Base-by-base conservation (phyloP, 2,113 vertebrate species). In the Pseudonaja textilis region DNA sequence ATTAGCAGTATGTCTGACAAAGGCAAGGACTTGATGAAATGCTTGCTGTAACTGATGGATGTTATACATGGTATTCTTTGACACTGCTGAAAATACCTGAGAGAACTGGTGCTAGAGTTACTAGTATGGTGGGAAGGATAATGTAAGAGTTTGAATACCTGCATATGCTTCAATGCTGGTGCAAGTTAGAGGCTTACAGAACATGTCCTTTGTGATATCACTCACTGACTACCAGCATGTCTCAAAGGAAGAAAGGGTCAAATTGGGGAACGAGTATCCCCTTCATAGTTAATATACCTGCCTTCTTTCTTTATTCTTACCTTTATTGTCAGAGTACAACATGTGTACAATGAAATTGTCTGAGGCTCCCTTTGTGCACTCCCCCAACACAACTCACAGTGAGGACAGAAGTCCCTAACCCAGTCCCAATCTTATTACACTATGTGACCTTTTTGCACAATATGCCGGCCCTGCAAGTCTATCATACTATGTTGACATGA, bases 1-100 rank as follows among this genome's bases (percentile, higher is more conserved):
- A 59, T 69, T 93, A 61, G 87, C 85, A 56, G 89, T 91, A 89
- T 29, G 81, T 2, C 57, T 87, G 50, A 39, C 25, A 55, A 20
- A 29, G 23, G 90, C 29, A 57, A 90, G 88, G 69, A 22, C 42
- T 52, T 22, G 39, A 23, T 1, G 26, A 54, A 74, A 93, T 20
- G 88, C 55, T 8, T 0, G 2, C 54, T 26, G 91, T 25, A 18
- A 11, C 90, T 69, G 93, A 85, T 90, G 93, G 93, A 50, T 22
- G 20, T 64, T 87, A 54, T 85, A 56, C 57, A 93, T 85, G 54
- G 0, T 0, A 22, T 23, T 50, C 25, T 90, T 87, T 86, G 81
- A 1, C 0, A 0, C 47, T 0, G 0, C 14, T 61, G 92, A 23
- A 23, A 23, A 50, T 55, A 42, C 90, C 74, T 7, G 3, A 55